Base-by-base conservation (phyloP, 2,888 invertebrate genomes). In the Acronicta psi region DNA sequence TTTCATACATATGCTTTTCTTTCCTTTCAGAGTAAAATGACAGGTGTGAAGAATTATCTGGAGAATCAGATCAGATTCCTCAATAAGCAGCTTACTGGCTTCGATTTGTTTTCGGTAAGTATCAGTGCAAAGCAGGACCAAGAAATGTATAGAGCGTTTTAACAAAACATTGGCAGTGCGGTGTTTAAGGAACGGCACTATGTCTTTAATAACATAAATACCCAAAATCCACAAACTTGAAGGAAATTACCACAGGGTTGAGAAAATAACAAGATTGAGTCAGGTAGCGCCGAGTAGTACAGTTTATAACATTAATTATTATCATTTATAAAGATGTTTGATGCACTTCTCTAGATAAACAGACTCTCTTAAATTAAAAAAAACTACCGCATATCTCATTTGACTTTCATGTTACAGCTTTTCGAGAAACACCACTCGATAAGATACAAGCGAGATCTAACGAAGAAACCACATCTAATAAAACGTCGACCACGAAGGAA, bases 1-100 rank as follows among this genome's bases (percentile, higher is more conserved):
- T n/a, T n/a, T n/a, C n/a, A n/a, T n/a, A n/a, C n/a, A n/a, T n/a
- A 29, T 1, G 9, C 1, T 42, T 5, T 38, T 11, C 0, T 31
- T 18, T 11, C 80, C 1, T 59, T 88, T 23, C 86, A 93, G 93
- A 87, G 81, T 31, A 89, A 90, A 76, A 84, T 92, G 87, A 73
- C 74, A 0, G 91, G 91, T 0, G 84, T 92, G 0, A 88, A 73
- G 29, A 78, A 82, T 11, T 92, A 93, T 62, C 73, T 93, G 0
- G 81, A 90, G 37, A 81, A 79, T 14, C 92, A 92, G 46, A 29
- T 86, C 7, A 61, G 75, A 0, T 89, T 69, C 18, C 54, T 92
- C 0, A 80, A 86, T 9, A 80, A 60, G 8, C 84, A 83, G 16
- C 40, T 88, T 0, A 45, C 70, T 0, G 46, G 55, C 0, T 54